These are phyloP conservation scores for Dolichallabes microphthalmus DNA, from an alignment of 2,113 vertebrate genomes.

Conservation along the genomic window DNA sequence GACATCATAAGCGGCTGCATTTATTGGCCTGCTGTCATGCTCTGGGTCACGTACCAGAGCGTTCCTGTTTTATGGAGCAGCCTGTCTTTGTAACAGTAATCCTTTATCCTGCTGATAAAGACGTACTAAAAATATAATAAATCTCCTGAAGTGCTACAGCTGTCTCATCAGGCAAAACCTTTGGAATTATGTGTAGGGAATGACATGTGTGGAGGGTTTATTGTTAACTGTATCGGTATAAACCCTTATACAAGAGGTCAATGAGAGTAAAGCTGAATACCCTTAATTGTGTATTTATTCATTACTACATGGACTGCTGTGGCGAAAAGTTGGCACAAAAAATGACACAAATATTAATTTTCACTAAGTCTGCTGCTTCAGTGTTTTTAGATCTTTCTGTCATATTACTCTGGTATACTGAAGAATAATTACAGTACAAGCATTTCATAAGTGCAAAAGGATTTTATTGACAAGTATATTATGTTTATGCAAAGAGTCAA, in stretches of 20 bases:
- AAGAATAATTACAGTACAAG: no score
- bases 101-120: slow-evolving; percentile 41
- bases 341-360: no score
- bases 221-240: neutral
- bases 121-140: slow-evolving; percentile 21
- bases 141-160: neutral
- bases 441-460: no score
- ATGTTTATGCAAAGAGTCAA: no score
- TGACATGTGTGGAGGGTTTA: neutral
- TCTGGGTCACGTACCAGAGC: slow-evolving; percentile 42
- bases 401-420: no score
- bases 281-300: neutral
- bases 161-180: slow-evolving; percentile 19
- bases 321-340: no score
- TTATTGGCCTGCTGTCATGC: slow-evolving; percentile 48
- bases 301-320: neutral
- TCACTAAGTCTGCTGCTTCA: no score
- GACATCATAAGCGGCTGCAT: slow-evolving; percentile 40
- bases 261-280: neutral
- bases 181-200: slow-evolving; percentile 12
- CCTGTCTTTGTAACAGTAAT: slow-evolving; percentile 38
- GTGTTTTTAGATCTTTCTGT: no score
- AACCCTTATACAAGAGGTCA: neutral
- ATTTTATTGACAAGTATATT: no score
- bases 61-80: slow-evolving; percentile 44